Evolutionary conservation across 1,140 invertebrate species (phyloP).

Genomic region (Panagrolaimus sp.): DNA sequence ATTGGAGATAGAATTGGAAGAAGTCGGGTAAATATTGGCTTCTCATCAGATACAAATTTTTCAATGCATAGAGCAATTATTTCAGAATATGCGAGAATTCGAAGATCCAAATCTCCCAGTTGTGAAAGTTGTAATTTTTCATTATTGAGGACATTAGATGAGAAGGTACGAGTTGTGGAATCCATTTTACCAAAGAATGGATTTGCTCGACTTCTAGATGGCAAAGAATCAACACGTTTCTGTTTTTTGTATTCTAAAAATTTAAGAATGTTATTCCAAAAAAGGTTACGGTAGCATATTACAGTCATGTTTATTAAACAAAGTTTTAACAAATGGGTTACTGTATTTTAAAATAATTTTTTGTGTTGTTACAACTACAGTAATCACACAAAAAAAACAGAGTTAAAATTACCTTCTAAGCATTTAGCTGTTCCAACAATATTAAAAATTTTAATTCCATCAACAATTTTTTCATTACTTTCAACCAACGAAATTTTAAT

Average conservation of each 20-base stretch:
- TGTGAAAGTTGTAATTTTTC: not conserved
- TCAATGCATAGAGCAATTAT: not conserved
- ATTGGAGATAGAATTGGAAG: slow-evolving; percentile 1
- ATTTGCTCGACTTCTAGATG: not conserved
- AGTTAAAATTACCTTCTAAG: slow-evolving; percentile 1
- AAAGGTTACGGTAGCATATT: too few species aligned
- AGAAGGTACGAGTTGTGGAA: not conserved
- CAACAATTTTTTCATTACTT: not conserved
- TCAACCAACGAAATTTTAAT: slow-evolving; percentile 11
- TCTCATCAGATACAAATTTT: not conserved
- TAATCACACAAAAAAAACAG: too few species aligned
- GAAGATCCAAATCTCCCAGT: not conserved
- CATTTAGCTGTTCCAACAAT: slow-evolving; percentile 4
- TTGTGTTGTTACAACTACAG: too few species aligned
- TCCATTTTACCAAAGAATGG: not conserved
- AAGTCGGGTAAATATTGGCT: not conserved
- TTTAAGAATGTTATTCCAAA: too few species aligned
- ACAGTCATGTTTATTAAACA: too few species aligned
- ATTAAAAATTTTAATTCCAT: not conserved
- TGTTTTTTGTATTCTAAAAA: slow-evolving; percentile 8
- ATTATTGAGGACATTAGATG: too few species aligned
- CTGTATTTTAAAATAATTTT: too few species aligned
- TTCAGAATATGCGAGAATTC: not conserved
- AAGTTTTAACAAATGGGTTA: too few species aligned
- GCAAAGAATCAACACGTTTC: slow-evolving; percentile 2